Percentiles rank a stretch among this genome's conserved stretches.
Evolutionary conservation across 2,888 invertebrate species (phyloP).

Genomic region (Xanthorhoe designata): DNA sequence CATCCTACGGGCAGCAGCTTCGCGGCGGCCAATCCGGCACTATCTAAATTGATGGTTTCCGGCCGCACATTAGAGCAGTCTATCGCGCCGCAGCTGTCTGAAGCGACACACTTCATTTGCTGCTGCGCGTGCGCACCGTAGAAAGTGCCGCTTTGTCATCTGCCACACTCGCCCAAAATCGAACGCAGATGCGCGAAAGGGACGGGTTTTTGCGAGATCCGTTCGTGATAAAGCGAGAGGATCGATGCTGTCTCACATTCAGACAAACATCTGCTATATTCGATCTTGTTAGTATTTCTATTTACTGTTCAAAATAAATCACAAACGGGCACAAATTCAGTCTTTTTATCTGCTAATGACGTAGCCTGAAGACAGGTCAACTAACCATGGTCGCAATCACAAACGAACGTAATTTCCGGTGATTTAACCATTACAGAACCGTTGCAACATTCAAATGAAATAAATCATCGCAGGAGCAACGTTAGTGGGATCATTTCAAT

Average conservation of each 20-base stretch:
- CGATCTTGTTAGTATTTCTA: constrained; percentile 32
- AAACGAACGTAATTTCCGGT: constrained; percentile 71
- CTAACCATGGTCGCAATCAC: constrained; percentile 54
- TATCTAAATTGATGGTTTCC: constrained; percentile 85
- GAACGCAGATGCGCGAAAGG: constrained; percentile 61
- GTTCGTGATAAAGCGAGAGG: constrained; percentile 51
- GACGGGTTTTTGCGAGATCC: constrained; percentile 46
- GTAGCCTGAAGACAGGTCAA: constrained; percentile 56
- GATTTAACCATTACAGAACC: constrained; percentile 63
- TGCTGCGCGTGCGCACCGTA: constrained; percentile 77
- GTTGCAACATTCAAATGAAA: constrained; percentile 53
- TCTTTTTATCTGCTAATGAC: constrained; percentile 43
- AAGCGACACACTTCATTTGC: constrained; percentile 83
- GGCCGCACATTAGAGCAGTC: constrained; percentile 76
- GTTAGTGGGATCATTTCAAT: constrained; percentile 34
- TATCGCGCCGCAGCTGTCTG: constrained; percentile 76
- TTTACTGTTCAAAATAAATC: background rate
- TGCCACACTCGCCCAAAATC: constrained; percentile 66
- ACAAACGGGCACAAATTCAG: constrained; percentile 1
- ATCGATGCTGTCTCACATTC: constrained; percentile 53
- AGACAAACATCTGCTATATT: constrained; percentile 55
- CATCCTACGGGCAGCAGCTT: constrained; percentile 78
- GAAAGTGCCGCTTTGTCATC: constrained; percentile 81
- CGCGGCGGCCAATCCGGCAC: constrained; percentile 79
- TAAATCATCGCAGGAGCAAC: constrained; percentile 39